phyloP scores from a whole-genome alignment of 2,888 invertebrate species.

The Tetragnatha montana region DNA sequence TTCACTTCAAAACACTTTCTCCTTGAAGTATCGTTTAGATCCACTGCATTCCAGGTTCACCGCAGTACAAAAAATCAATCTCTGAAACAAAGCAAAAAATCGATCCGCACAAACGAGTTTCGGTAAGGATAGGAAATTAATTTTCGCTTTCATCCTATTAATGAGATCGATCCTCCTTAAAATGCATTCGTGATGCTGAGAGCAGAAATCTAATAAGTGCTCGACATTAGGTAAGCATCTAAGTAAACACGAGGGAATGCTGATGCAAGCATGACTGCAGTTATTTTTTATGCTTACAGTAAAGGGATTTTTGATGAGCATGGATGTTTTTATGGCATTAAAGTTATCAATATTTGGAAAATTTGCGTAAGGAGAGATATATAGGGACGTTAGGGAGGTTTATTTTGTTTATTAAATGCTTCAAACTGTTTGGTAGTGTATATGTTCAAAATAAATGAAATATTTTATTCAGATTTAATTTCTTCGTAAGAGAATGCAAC shows the following conservation, averaged over 20 bases:
- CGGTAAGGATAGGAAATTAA: constrained; percentile 25
- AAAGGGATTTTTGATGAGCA: constrained; percentile 2
- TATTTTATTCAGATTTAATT: no score
- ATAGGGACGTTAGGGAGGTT: no score
- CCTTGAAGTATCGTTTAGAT: no score
- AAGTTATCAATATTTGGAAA: background rate
- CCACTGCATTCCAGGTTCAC: no score
- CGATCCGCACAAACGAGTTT: background rate
- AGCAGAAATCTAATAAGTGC: constrained; percentile 41
- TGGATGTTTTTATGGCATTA: constrained; percentile 28
- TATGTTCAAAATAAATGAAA: no score
- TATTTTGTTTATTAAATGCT: no score
- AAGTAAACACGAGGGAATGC: constrained; percentile 24
- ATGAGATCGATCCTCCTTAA: constrained; percentile 7
- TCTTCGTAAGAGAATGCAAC: no score
- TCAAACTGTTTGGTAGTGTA: no score
- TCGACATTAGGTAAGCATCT: constrained; percentile 2
- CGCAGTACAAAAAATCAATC: background rate
- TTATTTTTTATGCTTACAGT: constrained; percentile 5
- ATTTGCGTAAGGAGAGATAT: no score
- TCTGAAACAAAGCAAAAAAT: background rate
- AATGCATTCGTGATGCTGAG: constrained; percentile 12
- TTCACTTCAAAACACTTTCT: no score
- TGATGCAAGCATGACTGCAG: constrained; percentile 17
- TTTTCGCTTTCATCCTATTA: constrained; percentile 33